Base-by-base conservation (phyloP, 2,113 vertebrate species). In the Cygnus buccinator region DNA sequence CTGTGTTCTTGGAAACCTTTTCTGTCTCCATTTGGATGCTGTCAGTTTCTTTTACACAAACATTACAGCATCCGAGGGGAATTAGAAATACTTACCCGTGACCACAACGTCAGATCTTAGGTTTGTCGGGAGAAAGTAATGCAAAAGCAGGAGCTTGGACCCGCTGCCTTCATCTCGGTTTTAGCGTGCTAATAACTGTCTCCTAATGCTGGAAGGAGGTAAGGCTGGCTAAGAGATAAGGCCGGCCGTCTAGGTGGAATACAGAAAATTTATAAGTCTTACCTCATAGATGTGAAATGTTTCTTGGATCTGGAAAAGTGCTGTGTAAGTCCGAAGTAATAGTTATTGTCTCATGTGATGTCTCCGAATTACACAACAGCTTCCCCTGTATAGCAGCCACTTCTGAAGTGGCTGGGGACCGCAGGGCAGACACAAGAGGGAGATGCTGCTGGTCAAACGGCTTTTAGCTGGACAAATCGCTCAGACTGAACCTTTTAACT, bases 31-130 rank as follows among this genome's bases (percentile, higher is more conserved):
- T 94, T 96, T 95, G 94, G 95, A 95, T 87, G 39, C 89, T 78
- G 94, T 94, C 87, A 92, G 89, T 90, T 95, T 90, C 76, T 96
- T 93, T 93, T 92, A 84, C 86, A 87, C 85, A 97, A 96, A 96
- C 91, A 93, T 97, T 96, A 97, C 96, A 59, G 66, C 89, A 87
- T 97, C 94, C 67, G 52, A 82, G 59, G 87, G 94, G 96, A 96
- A 97, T 97, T 96, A 94, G 87, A 94, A 95, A 84, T 89, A 50
- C 92, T 93, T 89, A 93, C 62, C 87, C 89, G 25, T 97, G 85
- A 97, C 95, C 94, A 89, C 96, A 93, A 25, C 5, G 22, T 90
- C 96, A 96, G 74, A 87, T 76, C 76, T 71, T 89, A 54, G 62
- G 62, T 95, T 94, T 89, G 95, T 95, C 70, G 89, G 93, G 73